Percentiles rank a stretch among this genome's conserved stretches.
Evolutionary conservation across 2,888 invertebrate species (phyloP).

Genomic region (Drosophila cognata): DNA sequence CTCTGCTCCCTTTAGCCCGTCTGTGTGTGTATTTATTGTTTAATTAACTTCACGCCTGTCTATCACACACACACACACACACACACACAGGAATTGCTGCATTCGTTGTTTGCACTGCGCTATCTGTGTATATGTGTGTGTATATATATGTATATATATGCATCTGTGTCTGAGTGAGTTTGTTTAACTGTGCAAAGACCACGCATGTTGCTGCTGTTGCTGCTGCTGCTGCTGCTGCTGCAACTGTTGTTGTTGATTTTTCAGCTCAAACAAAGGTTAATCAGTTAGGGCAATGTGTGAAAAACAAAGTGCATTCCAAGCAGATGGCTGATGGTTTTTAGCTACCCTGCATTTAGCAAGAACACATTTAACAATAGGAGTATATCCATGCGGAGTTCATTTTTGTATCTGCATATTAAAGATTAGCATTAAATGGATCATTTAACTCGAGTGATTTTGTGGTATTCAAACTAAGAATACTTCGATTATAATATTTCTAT

Average conservation of each 20-base stretch:
- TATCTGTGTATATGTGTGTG: slow-evolving; percentile 31
- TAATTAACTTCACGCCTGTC: slow-evolving; percentile 80
- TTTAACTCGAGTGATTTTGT: not conserved
- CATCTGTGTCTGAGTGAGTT: slow-evolving; percentile 17
- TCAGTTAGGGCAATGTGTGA: slow-evolving; percentile 82
- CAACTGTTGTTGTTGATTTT: slow-evolving; percentile 59
- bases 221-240: slow-evolving; percentile 40
- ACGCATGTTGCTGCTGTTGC: slow-evolving; percentile 51
- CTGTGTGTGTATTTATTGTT: slow-evolving; percentile 61
- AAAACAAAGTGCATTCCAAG: slow-evolving; percentile 81
- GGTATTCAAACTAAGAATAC: not conserved
- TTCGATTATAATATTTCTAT: not conserved
- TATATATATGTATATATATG: slow-evolving; percentile 33
- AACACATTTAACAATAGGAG: not conserved
- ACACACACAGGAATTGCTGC: slow-evolving; percentile 16
- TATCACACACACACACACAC: slow-evolving; percentile 62
- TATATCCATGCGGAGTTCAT: not conserved
- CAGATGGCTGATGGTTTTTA: slow-evolving; percentile 26
- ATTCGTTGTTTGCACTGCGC: slow-evolving; percentile 53
- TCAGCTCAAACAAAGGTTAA: slow-evolving; percentile 79
- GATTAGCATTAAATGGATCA: not conserved
- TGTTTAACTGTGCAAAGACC: slow-evolving; percentile 55
- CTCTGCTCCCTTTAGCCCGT: not conserved
- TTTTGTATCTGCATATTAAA: not conserved
- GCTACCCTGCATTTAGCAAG: not conserved